Conservation (phyloP, 2,797 vertebrate genomes). For the Fratercula arctica region DNA sequence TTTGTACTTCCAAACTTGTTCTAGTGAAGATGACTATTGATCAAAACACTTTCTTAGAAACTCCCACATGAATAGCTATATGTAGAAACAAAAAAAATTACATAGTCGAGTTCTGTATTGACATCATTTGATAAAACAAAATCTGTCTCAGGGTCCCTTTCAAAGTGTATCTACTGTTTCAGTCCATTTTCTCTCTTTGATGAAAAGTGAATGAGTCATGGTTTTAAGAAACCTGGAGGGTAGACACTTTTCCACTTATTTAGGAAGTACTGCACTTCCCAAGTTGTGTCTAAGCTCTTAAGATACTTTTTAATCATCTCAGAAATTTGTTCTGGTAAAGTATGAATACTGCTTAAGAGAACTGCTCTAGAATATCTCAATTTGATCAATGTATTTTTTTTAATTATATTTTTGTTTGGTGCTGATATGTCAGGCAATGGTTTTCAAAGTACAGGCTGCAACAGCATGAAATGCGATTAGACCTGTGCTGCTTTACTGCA, state of each 20-base stretch:
- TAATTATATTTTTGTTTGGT: neutral
- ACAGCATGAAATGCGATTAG: neutral
- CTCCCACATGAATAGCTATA: slow-evolving; percentile 41
- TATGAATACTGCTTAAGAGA: neutral
- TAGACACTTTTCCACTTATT: neutral
- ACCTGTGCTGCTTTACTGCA: neutral
- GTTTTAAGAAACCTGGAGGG: neutral
- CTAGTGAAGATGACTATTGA: slow-evolving; percentile 38
- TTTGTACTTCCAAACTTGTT: slow-evolving; percentile 51
- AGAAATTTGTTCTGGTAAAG: slow-evolving; percentile 30
- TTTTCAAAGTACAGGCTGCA: slow-evolving; percentile 34
- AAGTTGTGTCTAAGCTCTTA: neutral
- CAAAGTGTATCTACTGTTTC: neutral
- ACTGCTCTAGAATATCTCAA: neutral
- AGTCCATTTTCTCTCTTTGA: neutral
- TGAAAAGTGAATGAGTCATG: neutral
- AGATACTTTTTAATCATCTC: neutral
- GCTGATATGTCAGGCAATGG: neutral
- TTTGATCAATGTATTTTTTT: neutral
- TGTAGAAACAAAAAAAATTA: slow-evolving; percentile 45
- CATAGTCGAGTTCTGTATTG: slow-evolving; percentile 20
- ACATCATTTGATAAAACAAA: slow-evolving; percentile 12
- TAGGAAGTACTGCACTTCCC: neutral
- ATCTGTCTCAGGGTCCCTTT: neutral
- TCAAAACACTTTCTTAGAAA: slow-evolving; percentile 55